Base-by-base conservation (phyloP, 2,888 invertebrate species). In the Germaria angustata region DNA sequence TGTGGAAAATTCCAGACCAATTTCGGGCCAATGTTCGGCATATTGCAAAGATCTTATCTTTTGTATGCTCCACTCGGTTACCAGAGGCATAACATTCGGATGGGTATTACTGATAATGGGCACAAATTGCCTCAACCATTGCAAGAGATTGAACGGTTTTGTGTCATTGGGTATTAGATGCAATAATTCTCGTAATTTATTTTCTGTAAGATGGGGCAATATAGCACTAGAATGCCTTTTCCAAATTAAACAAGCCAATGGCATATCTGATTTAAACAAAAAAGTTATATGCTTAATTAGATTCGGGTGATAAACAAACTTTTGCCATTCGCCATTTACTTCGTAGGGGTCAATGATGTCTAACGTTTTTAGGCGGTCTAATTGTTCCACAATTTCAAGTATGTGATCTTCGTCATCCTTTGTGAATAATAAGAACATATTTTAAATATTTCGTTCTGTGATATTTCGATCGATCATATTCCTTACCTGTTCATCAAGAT, bases 281-380 rank as follows among this genome's bases (percentile, higher is more conserved):
- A 88, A 81, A n/a, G 87, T 88, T 7, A 90, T 88, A 41, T 88
- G 84, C 76, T 89, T 87, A 0, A 88, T 82, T 41, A 91, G 85
- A 85, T 91, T 90, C 7, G 88, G 84, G 80, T 91, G 87, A 83
- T 90, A 88, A 24, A 91, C 87, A 84, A 91, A 91, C 81, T 90
- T 90, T 78, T 90, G 90, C 91, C 91, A 91, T 28, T 90, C 88
- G n/a, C 86, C 75, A 84, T 91, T 90, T 22, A 88, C 86, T 84
- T 91, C 90, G 49, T 89, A 89, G 2, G 91, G 91, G 88, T 91
- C 91, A 32, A 89, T 90, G 9, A 91, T 88, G 17, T 87, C 80
- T n/a, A 91, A 85, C 0, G 91, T 91, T 84, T 91, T 89, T 0
- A 91, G 84, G 2, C 91, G 90, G 68, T 89, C 86, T 53, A 90